These are phyloP conservation scores for Tolypeutes matacus DNA, from an alignment of 2,797 vertebrate genomes.

Conservation along the genomic window DNA sequence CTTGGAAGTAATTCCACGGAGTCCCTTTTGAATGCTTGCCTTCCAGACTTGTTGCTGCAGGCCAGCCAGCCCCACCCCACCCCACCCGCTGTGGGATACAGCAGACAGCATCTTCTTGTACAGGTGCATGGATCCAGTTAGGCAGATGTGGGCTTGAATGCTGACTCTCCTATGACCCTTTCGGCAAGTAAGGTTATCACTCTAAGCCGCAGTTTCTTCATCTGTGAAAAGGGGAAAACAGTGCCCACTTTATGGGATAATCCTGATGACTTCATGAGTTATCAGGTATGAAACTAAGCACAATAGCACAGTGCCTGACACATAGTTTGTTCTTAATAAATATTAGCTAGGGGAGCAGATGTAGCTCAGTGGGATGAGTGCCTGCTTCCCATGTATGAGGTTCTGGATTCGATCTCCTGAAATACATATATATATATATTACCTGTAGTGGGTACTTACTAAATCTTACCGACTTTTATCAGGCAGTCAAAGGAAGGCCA, in stretches of 20 bases:
- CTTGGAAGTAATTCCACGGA: background rate
- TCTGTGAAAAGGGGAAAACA: background rate
- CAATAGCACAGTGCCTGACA: no score
- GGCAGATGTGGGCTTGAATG: background rate
- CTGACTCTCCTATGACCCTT: background rate
- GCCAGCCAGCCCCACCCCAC: background rate
- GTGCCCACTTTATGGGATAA: background rate
- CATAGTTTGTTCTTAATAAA: no score
- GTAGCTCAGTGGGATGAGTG: no score
- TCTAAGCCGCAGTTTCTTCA: slow-evolving; percentile 23
- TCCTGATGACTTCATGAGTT: background rate
- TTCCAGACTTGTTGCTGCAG: background rate
- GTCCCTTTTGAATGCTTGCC: background rate
- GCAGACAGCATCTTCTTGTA: background rate
- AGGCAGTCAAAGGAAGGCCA: background rate
- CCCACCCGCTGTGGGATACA: background rate
- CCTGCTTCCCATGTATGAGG: no score
- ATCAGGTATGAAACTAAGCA: no score
- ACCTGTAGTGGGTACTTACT: no score
- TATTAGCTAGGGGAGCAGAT: no score
- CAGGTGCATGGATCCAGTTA: background rate
- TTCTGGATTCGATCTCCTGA: no score
- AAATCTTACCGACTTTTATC: no score
- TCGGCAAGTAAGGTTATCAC: background rate
- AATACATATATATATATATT: no score